Evolutionary conservation across 2,797 vertebrate species (phyloP), one percentile per base, ranked within the genome.

Genomic region (Oryzias sinensis): DNA sequence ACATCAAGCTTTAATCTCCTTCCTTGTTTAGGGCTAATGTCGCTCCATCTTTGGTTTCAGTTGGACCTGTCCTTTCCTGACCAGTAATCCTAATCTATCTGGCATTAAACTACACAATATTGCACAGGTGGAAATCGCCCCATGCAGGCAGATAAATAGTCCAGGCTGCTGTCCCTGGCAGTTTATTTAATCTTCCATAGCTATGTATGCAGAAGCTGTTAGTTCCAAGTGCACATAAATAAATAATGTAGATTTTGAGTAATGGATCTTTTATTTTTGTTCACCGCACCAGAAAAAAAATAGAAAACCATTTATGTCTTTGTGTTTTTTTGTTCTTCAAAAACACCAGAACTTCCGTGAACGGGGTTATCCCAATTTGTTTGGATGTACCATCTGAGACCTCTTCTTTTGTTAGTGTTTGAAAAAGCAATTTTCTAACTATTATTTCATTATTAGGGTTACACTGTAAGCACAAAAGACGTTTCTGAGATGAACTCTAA

Each of bases 41-140:
- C 74, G 59, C 66, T 70, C 74, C 47, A 59, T 56, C 57, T 68
- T 74, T 73, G 73, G 56, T 65, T 45, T 72, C 40, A 51, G 51
- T 27, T 65, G 50, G 74, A 83, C 71, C 71, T 55, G 71, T 46
- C 65, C 70, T 70, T 77, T 46, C 33, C 17, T 76, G 65, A 74
- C 59, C 51, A 44, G 75, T 89, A 88, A 89, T 89, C 86, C 89
- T 87, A 88, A 87, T 90, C 87, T 77, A 80, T 77, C 70, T 87
- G 81, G 58, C 74, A 72, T 72, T 68, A 60, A 81, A 79, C 70
- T 56, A 59, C 61, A 79, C 77, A 81, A 77, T 85, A 81, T 81
- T 86, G 80, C 62, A 65, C 58, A 87, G 80, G 85, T 86, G 67
- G 67, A 77, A 82, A 72, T 41, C 46, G 67, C 72, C 81, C 64